Evolutionary conservation across 2,888 invertebrate species (phyloP), one percentile per base, ranked within the genome.

Genomic region (Pyralis farinalis): DNA sequence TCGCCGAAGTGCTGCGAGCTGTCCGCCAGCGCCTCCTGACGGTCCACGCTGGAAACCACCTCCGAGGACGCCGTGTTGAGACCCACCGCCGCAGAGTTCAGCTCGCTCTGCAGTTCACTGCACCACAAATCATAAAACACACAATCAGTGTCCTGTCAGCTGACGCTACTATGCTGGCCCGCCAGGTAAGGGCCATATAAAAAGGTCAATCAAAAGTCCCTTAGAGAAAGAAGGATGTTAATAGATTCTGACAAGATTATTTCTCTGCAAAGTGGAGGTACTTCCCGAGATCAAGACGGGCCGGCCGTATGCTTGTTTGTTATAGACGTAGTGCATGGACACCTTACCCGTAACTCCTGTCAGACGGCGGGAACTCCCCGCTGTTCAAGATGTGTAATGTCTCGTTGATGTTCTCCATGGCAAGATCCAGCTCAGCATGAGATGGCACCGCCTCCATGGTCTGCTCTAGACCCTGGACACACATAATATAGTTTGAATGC

Each of bases 371-470:
- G 77, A 95, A 96, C 64, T 94, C 93, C 29, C 92, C 92, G 73
- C 91, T 91, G 51, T 93, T 92, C 11, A 97, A 89, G 7, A 94
- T 92, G 56, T 95, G 92, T 35, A 93, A 91, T 31, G 94, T 92
- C 57, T 95, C 94, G 45, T 93, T 94, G 51, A 98, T 96, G 57
- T 93, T 94, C 48, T 93, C 92, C 55, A 97, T 92, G 0, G 97
- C 96, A 11, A 93, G 92, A 70, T 98, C 98, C n/a, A 99, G 94
- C 69, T 98, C 98, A 39, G 94, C 93, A 73, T 98, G 97, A 0
- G 98, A 97, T 0, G 98, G 98, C 31, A 98, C 91, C 49, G 96
- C 96, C 52, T 95, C 94, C 38, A 98, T 92, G 0, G 92, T 91
- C 29, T 85, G 88, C 5, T 91, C 91, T 6, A 92, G 61, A 1